Evolutionary conservation across 1,140 invertebrate genomes (phyloP), one percentile per base, ranked within the genome.

Genomic region (Meloidogyne floridensis): DNA sequence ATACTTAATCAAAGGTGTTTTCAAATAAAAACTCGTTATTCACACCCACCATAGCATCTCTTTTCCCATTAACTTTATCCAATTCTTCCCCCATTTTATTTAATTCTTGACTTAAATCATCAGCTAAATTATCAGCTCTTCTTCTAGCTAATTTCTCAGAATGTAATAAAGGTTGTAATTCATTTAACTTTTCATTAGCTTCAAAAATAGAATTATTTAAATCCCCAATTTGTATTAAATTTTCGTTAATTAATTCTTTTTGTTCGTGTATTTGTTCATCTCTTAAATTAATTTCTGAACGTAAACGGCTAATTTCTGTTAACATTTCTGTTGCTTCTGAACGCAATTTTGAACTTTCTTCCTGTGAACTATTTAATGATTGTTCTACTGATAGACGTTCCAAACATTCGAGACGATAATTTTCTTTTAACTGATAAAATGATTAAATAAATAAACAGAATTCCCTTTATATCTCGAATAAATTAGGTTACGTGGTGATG

Each of bases 21-120:
- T 32, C 0, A 32, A 32, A 32, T 32, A 20, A 20, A 20, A 20
- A 20, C 0, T 1, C 1, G 20, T 47, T 5, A 47, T 6, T 6
- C 4, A 47, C 0, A 47, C 80, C 20, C 70, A 87, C 86, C 86
- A 87, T 82, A 15, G 76, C 84, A 32, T 87, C 86, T 71, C 79
- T 77, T 54, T 85, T 84, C 59, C 81, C 81, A 65, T 82, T 82
- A 47, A 74, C 73, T 54, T 85, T 88, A 42, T 87, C 81, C 72
- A 87, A 56, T 32, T 80, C 84, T 69, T 88, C 85, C 51, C 76
- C 81, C 5, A 81, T 59, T 56, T 80, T 54, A 59, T 47, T 76
- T 13, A 87, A 18, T 70, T 87, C 81, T 54, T 87, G 85, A 47
- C 89, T 81, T 47, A 87, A 47, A 51, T 85, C 76, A 53, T 87